These are phyloP conservation scores for Tiliacea citrago DNA, from an alignment of 2,888 invertebrate species.

Conservation along the genomic window DNA sequence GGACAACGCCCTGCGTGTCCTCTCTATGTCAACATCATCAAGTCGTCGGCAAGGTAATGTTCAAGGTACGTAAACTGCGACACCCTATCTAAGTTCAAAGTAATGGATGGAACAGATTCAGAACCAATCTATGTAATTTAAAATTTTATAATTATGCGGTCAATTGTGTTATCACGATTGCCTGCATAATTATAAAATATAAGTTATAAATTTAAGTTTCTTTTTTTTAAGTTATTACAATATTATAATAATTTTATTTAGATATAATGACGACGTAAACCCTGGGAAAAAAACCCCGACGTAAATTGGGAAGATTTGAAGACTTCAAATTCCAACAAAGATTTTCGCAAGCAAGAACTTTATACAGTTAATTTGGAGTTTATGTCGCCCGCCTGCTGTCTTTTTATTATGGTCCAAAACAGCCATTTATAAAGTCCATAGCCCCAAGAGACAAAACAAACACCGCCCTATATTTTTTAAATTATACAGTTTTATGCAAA, in stretches of 20 bases:
- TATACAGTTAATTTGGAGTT: constrained; percentile 1
- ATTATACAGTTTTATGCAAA: constrained; percentile 22
- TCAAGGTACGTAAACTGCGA: too few species aligned
- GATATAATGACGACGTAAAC: background rate
- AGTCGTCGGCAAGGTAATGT: too few species aligned
- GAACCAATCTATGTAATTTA: background rate
- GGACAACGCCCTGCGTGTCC: too few species aligned
- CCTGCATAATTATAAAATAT: too few species aligned
- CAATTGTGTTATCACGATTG: too few species aligned
- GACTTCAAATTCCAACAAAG: background rate
- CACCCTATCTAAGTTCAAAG: too few species aligned
- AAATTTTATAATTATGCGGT: background rate
- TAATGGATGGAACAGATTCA: too few species aligned
- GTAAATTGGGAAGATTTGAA: too few species aligned
- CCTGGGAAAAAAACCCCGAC: too few species aligned
- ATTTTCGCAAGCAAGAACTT: background rate
- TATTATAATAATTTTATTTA: background rate
- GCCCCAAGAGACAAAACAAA: constrained; percentile 29
- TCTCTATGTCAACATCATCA: too few species aligned
- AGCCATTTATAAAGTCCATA: background rate
- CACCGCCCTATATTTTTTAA: constrained; percentile 14
- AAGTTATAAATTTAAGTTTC: too few species aligned
- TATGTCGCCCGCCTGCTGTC: background rate
- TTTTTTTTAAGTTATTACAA: too few species aligned
- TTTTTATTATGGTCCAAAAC: constrained; percentile 15